A percentile compares a stretch with the other conserved stretches of the same genome.
Evolutionary conservation across 2,888 invertebrate genomes (phyloP).

Genomic region (Zhuqinia jingwanae): DNA sequence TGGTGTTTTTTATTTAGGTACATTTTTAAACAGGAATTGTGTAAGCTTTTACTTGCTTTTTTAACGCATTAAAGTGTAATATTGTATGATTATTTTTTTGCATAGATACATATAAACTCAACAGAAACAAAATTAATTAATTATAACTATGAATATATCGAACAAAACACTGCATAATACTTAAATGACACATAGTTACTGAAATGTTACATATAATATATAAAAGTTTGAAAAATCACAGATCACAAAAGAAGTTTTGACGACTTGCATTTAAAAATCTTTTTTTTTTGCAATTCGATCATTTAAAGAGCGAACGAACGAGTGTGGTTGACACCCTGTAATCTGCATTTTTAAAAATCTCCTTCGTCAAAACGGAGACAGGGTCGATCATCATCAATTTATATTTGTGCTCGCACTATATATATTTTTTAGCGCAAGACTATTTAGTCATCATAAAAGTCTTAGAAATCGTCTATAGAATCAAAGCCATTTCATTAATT

Average conservation of each 20-base stretch:
- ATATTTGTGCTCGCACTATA: too few species aligned
- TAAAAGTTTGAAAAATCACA: constrained; percentile 75
- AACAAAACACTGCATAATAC: constrained; percentile 73
- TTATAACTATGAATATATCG: constrained; percentile 11
- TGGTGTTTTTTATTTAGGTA: constrained; percentile 68
- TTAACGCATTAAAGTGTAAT: constrained; percentile 46
- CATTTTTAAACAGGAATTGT: constrained; percentile 73
- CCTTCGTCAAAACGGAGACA: constrained; percentile 51
- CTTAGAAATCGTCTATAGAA: not conserved
- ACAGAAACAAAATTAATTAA: constrained; percentile 49
- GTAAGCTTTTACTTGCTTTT: constrained; percentile 62
- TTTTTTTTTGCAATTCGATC: constrained; percentile 45
- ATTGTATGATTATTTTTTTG: constrained; percentile 47
- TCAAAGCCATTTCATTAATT: constrained; percentile 1
- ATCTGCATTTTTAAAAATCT: constrained; percentile 46
- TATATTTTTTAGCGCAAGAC: too few species aligned
- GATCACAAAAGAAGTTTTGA: constrained; percentile 74
- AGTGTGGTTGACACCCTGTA: constrained; percentile 52
- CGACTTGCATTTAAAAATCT: constrained; percentile 69
- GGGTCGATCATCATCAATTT: constrained; percentile 42
- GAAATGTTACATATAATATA: constrained; percentile 67
- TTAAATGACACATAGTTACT: constrained; percentile 74
- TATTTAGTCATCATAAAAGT: constrained; percentile 40
- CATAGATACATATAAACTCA: constrained; percentile 61
- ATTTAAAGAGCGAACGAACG: constrained; percentile 39